These are phyloP conservation scores for Clarias magur DNA, from an alignment of 2,113 vertebrate genomes.

Conservation along the genomic window DNA sequence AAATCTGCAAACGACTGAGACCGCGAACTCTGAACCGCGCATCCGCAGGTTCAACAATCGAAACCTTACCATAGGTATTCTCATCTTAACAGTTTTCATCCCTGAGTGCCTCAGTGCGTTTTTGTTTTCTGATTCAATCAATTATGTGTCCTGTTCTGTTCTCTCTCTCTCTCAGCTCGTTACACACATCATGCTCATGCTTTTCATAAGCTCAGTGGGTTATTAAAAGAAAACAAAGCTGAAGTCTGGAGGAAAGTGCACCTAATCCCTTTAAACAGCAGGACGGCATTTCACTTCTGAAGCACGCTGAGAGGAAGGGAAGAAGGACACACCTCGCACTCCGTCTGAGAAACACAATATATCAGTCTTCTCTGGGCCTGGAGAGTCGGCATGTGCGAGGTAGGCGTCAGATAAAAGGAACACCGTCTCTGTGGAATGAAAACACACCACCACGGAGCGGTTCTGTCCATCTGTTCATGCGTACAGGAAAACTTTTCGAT, in stretches of 20 bases:
- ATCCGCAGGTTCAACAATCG: not conserved
- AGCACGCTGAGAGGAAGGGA: constrained; percentile 30
- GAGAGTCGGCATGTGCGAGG: not conserved
- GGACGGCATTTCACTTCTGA: constrained; percentile 51
- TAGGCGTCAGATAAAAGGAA: not conserved
- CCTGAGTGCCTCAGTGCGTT: not conserved
- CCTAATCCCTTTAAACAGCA: constrained; percentile 61
- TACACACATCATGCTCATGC: not conserved
- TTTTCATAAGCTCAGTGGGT: constrained; percentile 50
- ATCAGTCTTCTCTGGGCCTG: not conserved
- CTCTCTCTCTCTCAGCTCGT: not conserved
- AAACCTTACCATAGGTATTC: not conserved
- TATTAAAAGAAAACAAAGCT: constrained; percentile 76
- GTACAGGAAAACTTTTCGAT: not conserved
- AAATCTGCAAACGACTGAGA: too few relatives aligned
- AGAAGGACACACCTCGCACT: constrained; percentile 17
- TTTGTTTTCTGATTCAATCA: not conserved
- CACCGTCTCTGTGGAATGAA: not conserved
- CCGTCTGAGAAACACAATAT: constrained; percentile 11
- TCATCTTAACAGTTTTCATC: not conserved
- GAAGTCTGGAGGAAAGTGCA: constrained; percentile 55
- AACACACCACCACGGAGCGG: not conserved
- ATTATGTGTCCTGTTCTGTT: not conserved
- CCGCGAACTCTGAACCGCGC: too few relatives aligned
- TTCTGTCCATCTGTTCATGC: constrained; percentile 17